Conservation (phyloP, 2,888 invertebrate genomes). For the Amaurobius ferox region DNA sequence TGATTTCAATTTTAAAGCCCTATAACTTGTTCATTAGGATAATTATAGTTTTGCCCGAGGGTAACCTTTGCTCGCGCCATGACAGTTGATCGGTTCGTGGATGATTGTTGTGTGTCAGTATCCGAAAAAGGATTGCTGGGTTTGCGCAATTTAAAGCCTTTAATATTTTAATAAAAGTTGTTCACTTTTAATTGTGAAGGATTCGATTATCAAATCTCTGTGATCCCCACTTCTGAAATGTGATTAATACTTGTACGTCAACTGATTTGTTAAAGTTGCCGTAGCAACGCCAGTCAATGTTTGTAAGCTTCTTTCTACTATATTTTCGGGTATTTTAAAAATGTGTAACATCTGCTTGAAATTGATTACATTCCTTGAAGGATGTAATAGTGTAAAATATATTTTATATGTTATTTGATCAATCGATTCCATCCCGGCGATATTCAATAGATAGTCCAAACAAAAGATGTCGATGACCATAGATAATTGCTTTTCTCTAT, state of each 20-base stretch:
- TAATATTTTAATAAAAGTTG: no score
- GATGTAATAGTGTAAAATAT: no score
- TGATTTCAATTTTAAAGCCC: no score
- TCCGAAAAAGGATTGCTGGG: neutral
- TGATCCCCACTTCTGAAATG: no score
- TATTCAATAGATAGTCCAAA: neutral
- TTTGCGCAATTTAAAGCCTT: neutral
- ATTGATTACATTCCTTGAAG: neutral
- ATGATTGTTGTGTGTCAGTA: slow-evolving; percentile 23
- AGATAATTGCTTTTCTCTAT: neutral
- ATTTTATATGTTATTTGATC: no score
- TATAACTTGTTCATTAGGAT: no score
- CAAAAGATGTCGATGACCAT: slow-evolving; percentile 10
- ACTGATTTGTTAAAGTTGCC: slow-evolving; percentile 46
- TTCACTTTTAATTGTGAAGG: no score
- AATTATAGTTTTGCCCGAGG: slow-evolving; percentile 64
- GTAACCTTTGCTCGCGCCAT: slow-evolving; percentile 70
- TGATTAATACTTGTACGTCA: slow-evolving; percentile 15
- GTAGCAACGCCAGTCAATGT: slow-evolving; percentile 44
- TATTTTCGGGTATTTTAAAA: neutral
- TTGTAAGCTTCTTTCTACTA: neutral
- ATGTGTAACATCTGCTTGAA: neutral
- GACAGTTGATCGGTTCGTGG: slow-evolving; percentile 47
- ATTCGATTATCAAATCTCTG: no score
- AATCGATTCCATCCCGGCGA: neutral